These are phyloP conservation scores for Halocaridina rubra DNA, from an alignment of 2,888 invertebrate species.

Conservation along the genomic window DNA sequence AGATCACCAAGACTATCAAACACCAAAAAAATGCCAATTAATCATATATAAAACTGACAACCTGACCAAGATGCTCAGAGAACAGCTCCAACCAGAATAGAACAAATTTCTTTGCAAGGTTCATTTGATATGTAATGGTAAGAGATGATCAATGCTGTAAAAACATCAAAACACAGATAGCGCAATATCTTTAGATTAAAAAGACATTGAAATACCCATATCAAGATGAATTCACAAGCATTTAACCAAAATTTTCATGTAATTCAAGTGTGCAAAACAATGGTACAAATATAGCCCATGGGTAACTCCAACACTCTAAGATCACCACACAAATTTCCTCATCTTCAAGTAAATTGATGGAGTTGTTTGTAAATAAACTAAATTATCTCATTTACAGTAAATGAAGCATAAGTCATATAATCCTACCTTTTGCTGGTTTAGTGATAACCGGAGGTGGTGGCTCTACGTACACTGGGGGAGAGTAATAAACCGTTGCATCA, in stretches of 20 bases:
- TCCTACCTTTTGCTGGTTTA: background rate
- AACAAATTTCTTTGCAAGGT: no score
- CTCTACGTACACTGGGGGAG: conserved; percentile 5
- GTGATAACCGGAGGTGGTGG: background rate
- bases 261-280: background rate
- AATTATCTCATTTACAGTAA: no score
- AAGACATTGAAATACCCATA: conserved; percentile 39
- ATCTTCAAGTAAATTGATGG: no score
- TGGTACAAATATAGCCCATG: conserved; percentile 45
- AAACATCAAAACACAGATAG: conserved; percentile 28
- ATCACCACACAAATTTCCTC: background rate
- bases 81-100: no score
- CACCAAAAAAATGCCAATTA: no score
- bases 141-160: background rate
- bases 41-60: no score
- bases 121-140: conserved; percentile 10
- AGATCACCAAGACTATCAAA: no score
- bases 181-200: background rate
- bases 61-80: no score
- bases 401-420: no score
- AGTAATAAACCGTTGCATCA: conserved; percentile 41
- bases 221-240: conserved; percentile 25
- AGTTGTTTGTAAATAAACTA: no score
- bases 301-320: background rate
- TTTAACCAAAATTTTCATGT: background rate